Base-by-base conservation (phyloP, 2,113 vertebrate genomes). In the Elachura formosa region DNA sequence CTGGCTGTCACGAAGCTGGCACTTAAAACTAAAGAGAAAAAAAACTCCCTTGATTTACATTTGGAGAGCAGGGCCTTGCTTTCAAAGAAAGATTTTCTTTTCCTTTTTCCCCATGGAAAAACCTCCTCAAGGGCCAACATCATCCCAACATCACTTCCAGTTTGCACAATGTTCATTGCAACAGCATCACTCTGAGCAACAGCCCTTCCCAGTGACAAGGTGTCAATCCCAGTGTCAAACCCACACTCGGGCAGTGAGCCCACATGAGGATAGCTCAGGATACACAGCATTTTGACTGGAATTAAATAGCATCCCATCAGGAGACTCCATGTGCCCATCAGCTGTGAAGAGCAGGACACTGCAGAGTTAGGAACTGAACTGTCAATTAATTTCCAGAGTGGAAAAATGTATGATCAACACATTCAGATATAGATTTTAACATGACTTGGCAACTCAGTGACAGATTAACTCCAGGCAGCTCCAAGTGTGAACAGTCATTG, bases 321-420 rank as follows among this genome's bases (percentile, higher is more conserved):
- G 79, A 91, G 17, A 28, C 0, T 5, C 4, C 0, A 1, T 0
- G 4, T 23, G n/a, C 49, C 69, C 22, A 13, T 14, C 7, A 81
- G n/a, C 80, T 61, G 43, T 63, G 36, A 34, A 16, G 6, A 58
- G 61, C 51, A 81, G 84, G 61, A 31, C 52, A 34, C 40, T 4
- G 11, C 46, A 29, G 59, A 51, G 80, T 52, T 43, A 87, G 76
- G 2, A 45, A 74, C 4, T 34, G 84, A 93, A 54, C 66, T 68
- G 73, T 52, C 48, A 67, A 3, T 18, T 74, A 1, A 24, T 48
- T 91, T 63, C 61, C n/a, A 31, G 28, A 52, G 40, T 22, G 28
- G 83, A 74, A 74, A 81, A 93, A 59, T 31, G 5, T 11, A 51
- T 12, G 25, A 7, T 84, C 63, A 86, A 63, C 18, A 43, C 33